Evolutionary conservation across 2,888 invertebrate genomes (phyloP), one percentile per base, ranked within the genome.

Genomic region (Drosophila recens): DNA sequence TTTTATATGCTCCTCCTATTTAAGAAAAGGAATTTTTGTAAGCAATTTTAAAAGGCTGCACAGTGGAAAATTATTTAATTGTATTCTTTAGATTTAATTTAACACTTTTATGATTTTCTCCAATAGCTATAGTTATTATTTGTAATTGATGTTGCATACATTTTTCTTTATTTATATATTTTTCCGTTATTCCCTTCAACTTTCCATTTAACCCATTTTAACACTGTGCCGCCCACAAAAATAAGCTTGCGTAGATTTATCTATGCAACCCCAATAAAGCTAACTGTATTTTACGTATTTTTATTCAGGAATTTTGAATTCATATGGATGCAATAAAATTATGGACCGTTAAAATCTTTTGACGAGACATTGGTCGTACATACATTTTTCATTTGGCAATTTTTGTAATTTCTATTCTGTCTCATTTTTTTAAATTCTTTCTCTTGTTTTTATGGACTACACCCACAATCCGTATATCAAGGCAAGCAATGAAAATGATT

Each of bases 341-440:
- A 88, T 72, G 67, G 75, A 46, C 63, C 62, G 89, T 84, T 87
- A 82, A 75, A 70, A 87, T 78, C 49, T 87, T 84, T 84, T 87
- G 75, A 83, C 75, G 81, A 72, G 57, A 70, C 46, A 23, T 54
- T 51, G 17, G 27, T 8, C 8, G 30, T 30, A 51, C 34, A 15
- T 36, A 49, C 67, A 79, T 71, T 61, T 81, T 62, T 72, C 84
- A 87, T 73, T 57, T 71, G 70, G 48, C 56, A 62, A 78, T 81
- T 74, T 74, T 82, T 62, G 75, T 64, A 74, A 72, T 70, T 73
- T 67, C 40, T 42, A 52, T 46, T 20, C 5, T 23, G 17, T 42
- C 49, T 23, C 38, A 42, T 11, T 46, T 36, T 67, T 67, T 42
- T 30, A 43, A 45, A 34, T 51, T 51, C 4, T n/a, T 34, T 34